Conservation (phyloP, 2,888 invertebrate species). For the Stenodera caucasica region DNA sequence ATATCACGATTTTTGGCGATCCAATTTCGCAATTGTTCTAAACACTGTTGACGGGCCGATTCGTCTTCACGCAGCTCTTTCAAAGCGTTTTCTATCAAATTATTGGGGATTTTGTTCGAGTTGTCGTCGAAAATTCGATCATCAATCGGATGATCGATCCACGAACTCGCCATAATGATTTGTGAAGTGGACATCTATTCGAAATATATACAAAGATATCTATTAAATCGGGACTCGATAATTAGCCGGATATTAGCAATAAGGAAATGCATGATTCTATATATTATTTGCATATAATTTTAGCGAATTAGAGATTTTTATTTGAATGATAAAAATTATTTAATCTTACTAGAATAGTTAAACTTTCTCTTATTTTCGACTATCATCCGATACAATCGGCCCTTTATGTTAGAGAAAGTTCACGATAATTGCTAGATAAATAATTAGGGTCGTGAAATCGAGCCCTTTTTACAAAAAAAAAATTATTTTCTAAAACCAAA, state of each 20-base stretch:
- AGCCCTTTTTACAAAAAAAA: not conserved
- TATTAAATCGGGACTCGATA: conserved; percentile 9
- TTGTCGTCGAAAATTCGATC: conserved; percentile 3
- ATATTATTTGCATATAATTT: not conserved
- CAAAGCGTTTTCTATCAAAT: conserved; percentile 60
- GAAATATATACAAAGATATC: too few relatives aligned
- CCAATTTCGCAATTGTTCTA: conserved; percentile 70
- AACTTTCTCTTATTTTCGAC: not conserved
- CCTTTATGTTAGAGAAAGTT: not conserved
- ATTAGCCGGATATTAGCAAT: not conserved
- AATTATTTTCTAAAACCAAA: not conserved
- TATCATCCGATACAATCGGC: not conserved
- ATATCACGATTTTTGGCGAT: conserved; percentile 70
- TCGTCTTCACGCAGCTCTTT: conserved; percentile 73
- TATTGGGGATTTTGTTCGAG: conserved; percentile 32
- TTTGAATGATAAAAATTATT: not conserved
- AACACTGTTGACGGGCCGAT: conserved; percentile 63
- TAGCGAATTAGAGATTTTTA: not conserved
- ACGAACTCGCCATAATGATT: conserved; percentile 45
- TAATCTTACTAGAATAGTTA: not conserved
- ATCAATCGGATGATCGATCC: conserved; percentile 31
- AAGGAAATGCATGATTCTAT: not conserved
- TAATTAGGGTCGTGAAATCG: too few relatives aligned
- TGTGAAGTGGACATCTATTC: conserved; percentile 47
- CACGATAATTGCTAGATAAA: not conserved